Evolutionary conservation across 2,797 vertebrate genomes (phyloP).

Genomic region (Gymnothorax javanicus): DNA sequence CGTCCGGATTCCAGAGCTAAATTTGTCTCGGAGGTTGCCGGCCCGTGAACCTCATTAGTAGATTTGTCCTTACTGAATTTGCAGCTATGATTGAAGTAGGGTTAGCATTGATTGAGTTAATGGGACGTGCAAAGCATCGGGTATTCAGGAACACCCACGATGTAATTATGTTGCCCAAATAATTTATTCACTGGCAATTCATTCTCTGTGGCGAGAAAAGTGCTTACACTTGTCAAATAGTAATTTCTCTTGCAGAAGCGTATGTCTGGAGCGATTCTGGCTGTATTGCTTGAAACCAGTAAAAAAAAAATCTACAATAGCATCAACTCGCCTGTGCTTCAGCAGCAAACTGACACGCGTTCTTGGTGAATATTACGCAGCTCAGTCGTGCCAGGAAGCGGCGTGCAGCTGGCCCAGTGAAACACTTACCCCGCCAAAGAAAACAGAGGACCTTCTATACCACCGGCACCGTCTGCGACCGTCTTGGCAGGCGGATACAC

Average conservation of each 20-base stretch:
- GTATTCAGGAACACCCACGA: background rate
- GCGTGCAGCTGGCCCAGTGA: background rate
- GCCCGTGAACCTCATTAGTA: background rate
- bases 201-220: background rate
- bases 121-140: background rate
- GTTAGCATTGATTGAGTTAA: background rate
- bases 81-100: background rate
- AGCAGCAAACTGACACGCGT: background rate
- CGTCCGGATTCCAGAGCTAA: background rate
- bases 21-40: background rate
- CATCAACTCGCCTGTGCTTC: background rate
- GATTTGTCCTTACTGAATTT: background rate
- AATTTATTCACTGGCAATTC: background rate
- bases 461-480: background rate
- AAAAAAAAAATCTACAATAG: background rate
- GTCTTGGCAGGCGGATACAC: constrained; percentile 3
- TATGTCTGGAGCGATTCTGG: background rate
- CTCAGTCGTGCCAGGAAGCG: background rate
- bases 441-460: constrained; percentile 13
- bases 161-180: background rate
- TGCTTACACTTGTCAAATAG: background rate
- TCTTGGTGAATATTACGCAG: background rate
- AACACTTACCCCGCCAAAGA: background rate
- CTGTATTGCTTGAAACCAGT: background rate
- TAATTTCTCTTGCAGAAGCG: background rate